phyloP scores from a whole-genome alignment of 2,888 invertebrate species.

The Chymomyza amoena region DNA sequence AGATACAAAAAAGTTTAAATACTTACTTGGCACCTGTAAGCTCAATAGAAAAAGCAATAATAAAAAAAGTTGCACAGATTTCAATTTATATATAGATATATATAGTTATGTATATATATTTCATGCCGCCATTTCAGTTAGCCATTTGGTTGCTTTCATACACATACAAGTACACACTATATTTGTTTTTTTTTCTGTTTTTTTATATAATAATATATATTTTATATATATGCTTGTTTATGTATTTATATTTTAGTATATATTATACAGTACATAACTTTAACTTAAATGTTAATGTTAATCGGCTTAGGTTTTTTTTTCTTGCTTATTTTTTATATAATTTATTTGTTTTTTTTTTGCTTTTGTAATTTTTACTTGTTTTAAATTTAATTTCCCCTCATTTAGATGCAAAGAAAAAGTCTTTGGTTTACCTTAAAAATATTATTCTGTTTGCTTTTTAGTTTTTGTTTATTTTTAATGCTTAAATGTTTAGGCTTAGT shows the following conservation, averaged over 20 bases:
- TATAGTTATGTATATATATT: constrained; percentile 55
- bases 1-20: constrained; percentile 32
- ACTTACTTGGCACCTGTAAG: constrained; percentile 21
- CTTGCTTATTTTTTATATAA: constrained; percentile 31
- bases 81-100: constrained; percentile 39
- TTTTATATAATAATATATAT: constrained; percentile 5
- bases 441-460: constrained; percentile 36
- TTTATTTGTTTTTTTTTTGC: constrained; percentile 36
- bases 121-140: constrained; percentile 62
- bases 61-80: background rate
- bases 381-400: constrained; percentile 37
- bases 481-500: constrained; percentile 54
- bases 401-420: constrained; percentile 77
- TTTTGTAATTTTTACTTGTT: constrained; percentile 37
- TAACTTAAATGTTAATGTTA: constrained; percentile 48
- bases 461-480: constrained; percentile 1
- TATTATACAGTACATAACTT: constrained; percentile 62
- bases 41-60: background rate
- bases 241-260: constrained; percentile 12
- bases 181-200: background rate
- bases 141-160: constrained; percentile 46
- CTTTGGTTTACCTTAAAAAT: constrained; percentile 78
- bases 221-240: constrained; percentile 25
- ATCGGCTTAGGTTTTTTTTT: constrained; percentile 23
- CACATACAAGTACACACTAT: constrained; percentile 57